Evolutionary conservation across 2,113 vertebrate genomes (phyloP), one percentile per base, ranked within the genome.

Genomic region (Chloroceryle aenea): DNA sequence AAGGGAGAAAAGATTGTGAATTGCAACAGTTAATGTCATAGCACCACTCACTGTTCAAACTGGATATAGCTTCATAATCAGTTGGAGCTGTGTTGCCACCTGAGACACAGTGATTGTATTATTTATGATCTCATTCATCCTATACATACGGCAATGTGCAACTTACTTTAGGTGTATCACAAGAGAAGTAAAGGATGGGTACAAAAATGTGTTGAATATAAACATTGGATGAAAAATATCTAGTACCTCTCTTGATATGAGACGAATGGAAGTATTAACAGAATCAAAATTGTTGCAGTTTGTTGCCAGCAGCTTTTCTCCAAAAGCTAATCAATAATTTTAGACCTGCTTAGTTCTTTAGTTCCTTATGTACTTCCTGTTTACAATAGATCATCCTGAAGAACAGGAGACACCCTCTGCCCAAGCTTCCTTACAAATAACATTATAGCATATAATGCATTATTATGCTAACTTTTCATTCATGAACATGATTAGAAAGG

Each of bases 1-100:
- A 56, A 26, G 23, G 19, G 19, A 81, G 40, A 68, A 53, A n/a
- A n/a, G 29, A 47, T 8, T 52, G 26, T 45, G 38, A 53, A 50
- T 12, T 72, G 45, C 48, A 67, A 25, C 61, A 91, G 77, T 59
- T 82, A 84, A 58, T 53, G 75, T 58, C 5, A 6, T 61, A 89
- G 88, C 95, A 71, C 95, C 95, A 43, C 94, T 50, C 69, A 47
- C 88, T 94, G 97, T 87, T 87, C 88, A 69, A 20, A 59, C 10
- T 29, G n/a, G 55, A 63, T 64, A 95, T 40, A 67, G 68, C 73
- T 67, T 75, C 19, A 1, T 34, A 91, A 43, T 32, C 20, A 7
- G 25, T n/a, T 72, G 43, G 26, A 66, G 66, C 17, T 72, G 17
- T 1, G 0, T 19, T 63, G n/a, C 30, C 19, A 62, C 38, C 48